Base-by-base conservation (phyloP, 2,888 invertebrate genomes). In the Folsomia candida region DNA sequence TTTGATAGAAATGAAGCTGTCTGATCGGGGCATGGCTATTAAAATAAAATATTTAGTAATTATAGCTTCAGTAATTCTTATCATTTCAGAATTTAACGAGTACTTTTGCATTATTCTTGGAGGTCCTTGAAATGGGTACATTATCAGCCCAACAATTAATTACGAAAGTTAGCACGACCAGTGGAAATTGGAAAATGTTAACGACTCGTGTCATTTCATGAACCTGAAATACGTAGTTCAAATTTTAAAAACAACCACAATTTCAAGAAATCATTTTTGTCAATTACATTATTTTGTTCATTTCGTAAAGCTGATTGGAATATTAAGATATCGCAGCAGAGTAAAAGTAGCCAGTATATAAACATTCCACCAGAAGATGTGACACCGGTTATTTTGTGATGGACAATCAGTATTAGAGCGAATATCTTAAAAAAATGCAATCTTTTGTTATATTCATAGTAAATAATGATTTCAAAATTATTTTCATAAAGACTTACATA, bases 321-420 rank as follows among this genome's bases (percentile, higher is more conserved):
- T 14, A 37, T 37, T 37, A 37, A 9, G 37, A 4, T 14, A 37
- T 14, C 14, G 14, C 37, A 37, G 14, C 37, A 27, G 0, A 87
- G 85, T 68, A 93, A 83, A 0, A 94, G 82, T 24, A 96, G 85
- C 96, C 97, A 97, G 84, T 96, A 97, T 77, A 94, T 84, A 84
- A 95, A 97, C 71, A 94, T 85, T 66, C 93, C 87, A 3, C 97
- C 97, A 2, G 97, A 97, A n/a, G 95, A 91, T 81, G 14, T 37
- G 37, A 37, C 37, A 14, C 14, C 14, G 6, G 6, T 37, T 14
- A 9, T 37, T 37, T 37, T 37, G 14, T 37, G 37, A 4, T 14
- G 14, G 37, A 14, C 14, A 9, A 14, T 37, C 14, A 37, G 6
- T 9, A 37, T 37, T 37, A 37, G 14, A 14, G 37, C 37, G 6